Conservation (phyloP, 1,140 invertebrate species). For the Spodoptera litura region DNA sequence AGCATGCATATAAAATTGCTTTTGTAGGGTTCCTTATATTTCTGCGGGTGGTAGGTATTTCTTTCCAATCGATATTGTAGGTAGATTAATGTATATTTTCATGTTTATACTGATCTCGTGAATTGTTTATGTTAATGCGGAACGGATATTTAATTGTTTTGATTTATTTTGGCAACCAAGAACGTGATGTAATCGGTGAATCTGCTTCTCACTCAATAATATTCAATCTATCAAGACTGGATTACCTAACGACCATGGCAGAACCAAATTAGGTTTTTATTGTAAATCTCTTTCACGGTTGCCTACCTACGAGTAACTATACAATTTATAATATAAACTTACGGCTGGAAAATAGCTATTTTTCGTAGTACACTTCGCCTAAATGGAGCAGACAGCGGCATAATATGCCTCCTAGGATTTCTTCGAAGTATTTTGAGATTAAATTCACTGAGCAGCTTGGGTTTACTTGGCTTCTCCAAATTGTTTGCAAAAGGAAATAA, state of each 20-base stretch:
- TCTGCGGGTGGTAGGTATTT: too few relatives aligned
- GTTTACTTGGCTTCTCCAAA: constrained; percentile 7
- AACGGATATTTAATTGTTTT: too few relatives aligned
- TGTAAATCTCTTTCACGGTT: background rate
- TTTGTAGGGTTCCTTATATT: too few relatives aligned
- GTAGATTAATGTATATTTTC: too few relatives aligned
- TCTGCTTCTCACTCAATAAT: too few relatives aligned
- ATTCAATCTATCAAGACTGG: background rate
- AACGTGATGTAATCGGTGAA: too few relatives aligned
- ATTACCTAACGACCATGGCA: background rate
- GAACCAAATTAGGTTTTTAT: background rate
- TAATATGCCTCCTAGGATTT: constrained; percentile 18
- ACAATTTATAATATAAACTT: constrained; percentile 19
- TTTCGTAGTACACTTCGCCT: background rate
- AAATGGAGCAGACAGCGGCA: constrained; percentile 8
- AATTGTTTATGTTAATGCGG: too few relatives aligned
- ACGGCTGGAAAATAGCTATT: background rate
- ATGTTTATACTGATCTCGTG: too few relatives aligned
- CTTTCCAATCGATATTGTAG: too few relatives aligned
- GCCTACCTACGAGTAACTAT: background rate
- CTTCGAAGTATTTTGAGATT: background rate
- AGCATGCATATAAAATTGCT: too few relatives aligned
- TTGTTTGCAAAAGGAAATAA: background rate
- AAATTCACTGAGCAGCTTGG: constrained; percentile 11
- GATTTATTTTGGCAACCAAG: too few relatives aligned